Conservation (phyloP, 2,113 vertebrate genomes). For the Microtus oregoni region DNA sequence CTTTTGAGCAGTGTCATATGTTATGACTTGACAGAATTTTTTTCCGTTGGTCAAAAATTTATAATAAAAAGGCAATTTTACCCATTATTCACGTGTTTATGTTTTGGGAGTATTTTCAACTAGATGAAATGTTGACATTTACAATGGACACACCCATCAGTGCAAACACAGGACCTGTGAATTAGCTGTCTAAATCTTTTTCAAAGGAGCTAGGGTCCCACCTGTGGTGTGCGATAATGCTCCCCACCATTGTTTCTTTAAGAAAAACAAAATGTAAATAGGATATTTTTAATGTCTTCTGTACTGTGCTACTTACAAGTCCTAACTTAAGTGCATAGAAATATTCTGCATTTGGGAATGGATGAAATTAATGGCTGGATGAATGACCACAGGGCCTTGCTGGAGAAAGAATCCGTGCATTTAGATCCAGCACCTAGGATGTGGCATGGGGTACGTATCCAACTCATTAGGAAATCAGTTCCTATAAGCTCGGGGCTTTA, state of each 20-base stretch:
- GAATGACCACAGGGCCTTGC: background rate
- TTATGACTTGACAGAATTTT: background rate
- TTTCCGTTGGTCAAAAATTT: background rate
- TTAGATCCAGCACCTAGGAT: background rate
- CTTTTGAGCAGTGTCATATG: background rate
- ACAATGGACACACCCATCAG: too few relatives aligned
- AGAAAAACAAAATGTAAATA: background rate
- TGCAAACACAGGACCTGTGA: background rate
- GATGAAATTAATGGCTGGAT: background rate
- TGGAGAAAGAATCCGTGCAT: background rate
- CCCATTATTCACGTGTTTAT: background rate
- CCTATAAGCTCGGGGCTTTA: background rate
- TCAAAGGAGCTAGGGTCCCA: background rate
- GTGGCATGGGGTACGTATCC: background rate
- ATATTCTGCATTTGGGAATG: background rate
- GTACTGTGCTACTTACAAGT: background rate
- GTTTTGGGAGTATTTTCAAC: background rate
- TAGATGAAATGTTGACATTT: background rate
- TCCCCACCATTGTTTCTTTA: background rate
- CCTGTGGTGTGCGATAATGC: background rate
- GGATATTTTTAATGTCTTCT: background rate
- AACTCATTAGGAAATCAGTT: background rate
- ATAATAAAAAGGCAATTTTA: background rate
- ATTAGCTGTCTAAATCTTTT: background rate
- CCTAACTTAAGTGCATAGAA: background rate